Evolutionary conservation across 2,113 vertebrate species (phyloP).

Genomic region (Copsychus sechellarum): DNA sequence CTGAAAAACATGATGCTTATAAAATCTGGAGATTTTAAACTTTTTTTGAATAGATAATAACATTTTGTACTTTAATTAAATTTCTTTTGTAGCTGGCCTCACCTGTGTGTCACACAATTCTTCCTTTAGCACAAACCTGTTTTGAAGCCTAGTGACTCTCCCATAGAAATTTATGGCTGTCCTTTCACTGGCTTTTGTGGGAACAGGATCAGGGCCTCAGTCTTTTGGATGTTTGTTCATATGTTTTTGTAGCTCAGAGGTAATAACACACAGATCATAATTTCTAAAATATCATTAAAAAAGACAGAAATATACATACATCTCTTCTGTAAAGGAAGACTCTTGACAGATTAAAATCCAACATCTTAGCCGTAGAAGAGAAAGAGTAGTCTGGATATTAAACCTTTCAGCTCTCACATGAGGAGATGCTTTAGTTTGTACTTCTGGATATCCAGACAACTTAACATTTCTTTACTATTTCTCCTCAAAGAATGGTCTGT

Average conservation of each 20-base stretch:
- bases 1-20: background rate
- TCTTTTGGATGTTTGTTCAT: background rate
- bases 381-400: constrained; percentile 36
- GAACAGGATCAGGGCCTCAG: background rate
- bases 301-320: constrained; percentile 6
- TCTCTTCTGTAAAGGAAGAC: background rate
- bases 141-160: background rate
- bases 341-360: constrained; percentile 32
- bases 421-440: constrained; percentile 19
- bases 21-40: background rate
- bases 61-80: background rate
- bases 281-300: constrained; percentile 41
- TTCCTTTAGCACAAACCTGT: background rate
- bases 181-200: background rate
- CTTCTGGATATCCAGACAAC: background rate
- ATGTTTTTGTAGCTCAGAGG: constrained; percentile 2
- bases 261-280: constrained; percentile 5
- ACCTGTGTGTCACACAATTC: background rate
- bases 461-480: background rate
- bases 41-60: background rate
- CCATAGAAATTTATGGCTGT: background rate
- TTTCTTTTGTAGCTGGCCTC: constrained; percentile 35
- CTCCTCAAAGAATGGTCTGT: background rate
- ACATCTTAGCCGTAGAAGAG: constrained; percentile 2
- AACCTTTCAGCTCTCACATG: constrained; percentile 19